Percentiles rank a stretch among this genome's conserved stretches.
phyloP scores from a whole-genome alignment of 2,113 vertebrate genomes.

The Rhinolophus ferrumequinum region DNA sequence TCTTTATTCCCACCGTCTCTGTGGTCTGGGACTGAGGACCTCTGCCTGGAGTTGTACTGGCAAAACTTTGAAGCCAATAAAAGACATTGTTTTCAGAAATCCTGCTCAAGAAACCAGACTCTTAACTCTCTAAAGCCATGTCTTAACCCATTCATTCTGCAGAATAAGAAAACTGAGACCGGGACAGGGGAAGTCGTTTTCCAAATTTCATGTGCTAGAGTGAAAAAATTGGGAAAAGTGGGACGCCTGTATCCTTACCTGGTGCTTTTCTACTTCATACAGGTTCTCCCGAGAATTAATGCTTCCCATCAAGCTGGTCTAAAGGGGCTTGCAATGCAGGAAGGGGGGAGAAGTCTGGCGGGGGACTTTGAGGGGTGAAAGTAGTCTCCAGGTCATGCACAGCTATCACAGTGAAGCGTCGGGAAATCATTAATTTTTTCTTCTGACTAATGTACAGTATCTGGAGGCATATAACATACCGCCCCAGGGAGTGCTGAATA shows the following conservation, averaged over 20 bases:
- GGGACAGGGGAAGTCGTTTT: not conserved
- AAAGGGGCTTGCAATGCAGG: not conserved
- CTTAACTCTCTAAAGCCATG: not conserved
- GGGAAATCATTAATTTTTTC: not conserved
- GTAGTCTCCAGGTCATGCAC: rapidly evolving
- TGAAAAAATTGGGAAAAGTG: too few relatives aligned
- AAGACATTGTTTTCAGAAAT: not conserved
- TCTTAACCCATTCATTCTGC: not conserved
- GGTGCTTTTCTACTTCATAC: rapidly evolving
- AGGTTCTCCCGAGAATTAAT: rapidly evolving
- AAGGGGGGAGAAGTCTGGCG: rapidly evolving
- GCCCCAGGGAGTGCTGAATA: not conserved
- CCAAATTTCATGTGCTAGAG: not conserved
- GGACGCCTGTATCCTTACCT: rapidly evolving
- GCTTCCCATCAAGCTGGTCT: rapidly evolving
- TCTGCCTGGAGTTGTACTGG: rapidly evolving
- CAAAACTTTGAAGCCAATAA: not conserved
- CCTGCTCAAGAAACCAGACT: not conserved
- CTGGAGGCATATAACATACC: not conserved
- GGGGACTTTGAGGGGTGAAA: not conserved
- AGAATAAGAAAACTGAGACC: not conserved
- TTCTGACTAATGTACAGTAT: not conserved
- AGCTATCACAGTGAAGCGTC: not conserved
- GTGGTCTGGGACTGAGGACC: not conserved
- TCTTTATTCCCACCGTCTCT: not conserved